phyloP scores from a whole-genome alignment of 2,888 invertebrate genomes.

The Trissonchulus sp. region DNA sequence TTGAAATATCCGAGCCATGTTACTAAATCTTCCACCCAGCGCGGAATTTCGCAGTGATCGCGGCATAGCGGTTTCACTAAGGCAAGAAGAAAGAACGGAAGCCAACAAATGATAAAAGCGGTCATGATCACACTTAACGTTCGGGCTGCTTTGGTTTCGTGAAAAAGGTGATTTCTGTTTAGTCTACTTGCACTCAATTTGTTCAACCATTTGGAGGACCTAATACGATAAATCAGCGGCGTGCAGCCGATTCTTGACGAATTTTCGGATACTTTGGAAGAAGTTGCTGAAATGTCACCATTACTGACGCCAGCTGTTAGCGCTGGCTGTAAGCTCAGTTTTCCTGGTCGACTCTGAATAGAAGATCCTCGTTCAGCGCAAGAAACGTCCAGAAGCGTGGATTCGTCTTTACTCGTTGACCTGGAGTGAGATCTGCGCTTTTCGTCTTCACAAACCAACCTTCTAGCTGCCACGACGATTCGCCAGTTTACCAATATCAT shows the following conservation, averaged over 20 bases:
- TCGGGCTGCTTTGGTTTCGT: conserved; percentile 20
- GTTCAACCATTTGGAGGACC: neutral
- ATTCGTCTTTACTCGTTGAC: too few species aligned
- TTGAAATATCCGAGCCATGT: conserved; percentile 33
- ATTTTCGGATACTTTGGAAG: too few species aligned
- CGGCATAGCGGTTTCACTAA: conserved; percentile 29
- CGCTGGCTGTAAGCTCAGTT: neutral
- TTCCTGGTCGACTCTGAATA: neutral
- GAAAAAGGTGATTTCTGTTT: neutral
- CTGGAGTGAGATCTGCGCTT: neutral
- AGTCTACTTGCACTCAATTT: neutral
- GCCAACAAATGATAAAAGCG: conserved; percentile 31
- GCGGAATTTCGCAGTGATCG: neutral
- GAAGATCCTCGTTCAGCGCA: neutral
- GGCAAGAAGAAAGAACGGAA: conserved; percentile 32
- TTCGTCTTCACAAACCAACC: neutral
- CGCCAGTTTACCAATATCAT: neutral
- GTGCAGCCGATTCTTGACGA: too few species aligned
- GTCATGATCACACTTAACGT: conserved; percentile 32
- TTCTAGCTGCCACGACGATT: neutral
- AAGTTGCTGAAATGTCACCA: neutral
- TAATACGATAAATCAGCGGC: neutral
- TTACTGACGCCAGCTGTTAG: too few species aligned
- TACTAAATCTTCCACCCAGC: conserved; percentile 25
- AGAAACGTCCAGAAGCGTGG: too few species aligned